Evolutionary conservation across 2,113 vertebrate genomes (phyloP), one percentile per base, ranked within the genome.

Genomic region (Sander vitreus): DNA sequence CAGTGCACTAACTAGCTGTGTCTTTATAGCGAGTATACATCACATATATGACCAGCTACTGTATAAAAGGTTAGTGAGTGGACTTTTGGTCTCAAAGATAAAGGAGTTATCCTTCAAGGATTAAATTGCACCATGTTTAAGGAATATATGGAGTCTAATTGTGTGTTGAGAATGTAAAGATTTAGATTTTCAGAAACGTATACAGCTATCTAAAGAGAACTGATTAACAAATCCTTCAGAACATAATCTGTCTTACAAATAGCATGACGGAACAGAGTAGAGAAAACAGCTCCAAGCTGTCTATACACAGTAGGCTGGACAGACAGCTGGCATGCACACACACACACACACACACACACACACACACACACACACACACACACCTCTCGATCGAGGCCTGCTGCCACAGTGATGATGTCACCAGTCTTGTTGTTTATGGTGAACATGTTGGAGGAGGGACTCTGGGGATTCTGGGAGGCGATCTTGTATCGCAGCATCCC

Each of bases 361-460:
- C 59, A 18, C 54, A 45, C 43, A 36, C 36, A 74, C 36, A 73
- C 54, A 72, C 12, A 8, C 11, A 78, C 47, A 36, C 90, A 3
- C 95, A 99, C 98, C 96, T 99, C 98, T 94, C 98, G 94, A 83
- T 99, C 98, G 2, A 99, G 97, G 19, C 98, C 98, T 6, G 98
- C 97, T 71, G 98, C 97, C 73, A 99, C 97, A 0, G 98, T 98
- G 94, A 99, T 97, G 91, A 99, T 99, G 81, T 97, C 97, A 16
- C 98, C 98, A 0, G 98, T 99, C 93, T 97, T 97, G 3, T 99
- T 99, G 95, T 99, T 99, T 91, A 99, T 99, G 82, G 98, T 99
- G 83, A 99, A 99, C 97, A 99, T 99, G 90, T 97, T 98, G 81
- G 97, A 94, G 51, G 97, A 98, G 1, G 98, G 97, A 77, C 96